phyloP scores from a whole-genome alignment of 2,113 vertebrate species.

The Himantopus leucocephalus region DNA sequence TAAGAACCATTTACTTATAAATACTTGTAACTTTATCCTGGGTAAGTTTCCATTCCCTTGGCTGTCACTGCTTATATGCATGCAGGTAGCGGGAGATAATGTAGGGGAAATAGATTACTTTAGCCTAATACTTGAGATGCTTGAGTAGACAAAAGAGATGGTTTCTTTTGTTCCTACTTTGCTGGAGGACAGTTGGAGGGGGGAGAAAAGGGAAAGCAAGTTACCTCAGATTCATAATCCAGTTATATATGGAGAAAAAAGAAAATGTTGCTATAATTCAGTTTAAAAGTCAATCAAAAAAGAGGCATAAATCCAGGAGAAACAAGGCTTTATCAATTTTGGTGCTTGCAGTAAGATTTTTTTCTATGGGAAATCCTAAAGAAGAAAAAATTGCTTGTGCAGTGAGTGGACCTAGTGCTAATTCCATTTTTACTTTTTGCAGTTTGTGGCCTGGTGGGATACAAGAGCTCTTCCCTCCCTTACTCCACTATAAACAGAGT shows the following conservation, averaged over 20 bases:
- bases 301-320: not conserved
- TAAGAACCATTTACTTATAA: not conserved
- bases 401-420: not conserved
- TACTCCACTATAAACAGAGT: not conserved
- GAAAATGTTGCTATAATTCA: not conserved
- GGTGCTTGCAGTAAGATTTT: not conserved
- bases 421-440: not conserved
- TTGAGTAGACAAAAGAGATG: not conserved
- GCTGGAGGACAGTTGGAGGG: not conserved
- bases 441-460: not conserved
- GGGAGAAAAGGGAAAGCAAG: not conserved
- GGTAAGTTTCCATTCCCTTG: not conserved
- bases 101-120: not conserved
- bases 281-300: not conserved
- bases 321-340: not conserved
- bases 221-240: constrained; percentile 6
- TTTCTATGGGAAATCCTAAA: not conserved
- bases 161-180: not conserved
- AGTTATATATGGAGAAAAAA: not conserved
- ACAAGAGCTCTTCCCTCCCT: not conserved
- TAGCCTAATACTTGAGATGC: not conserved
- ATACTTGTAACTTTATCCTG: not conserved
- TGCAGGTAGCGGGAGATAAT: not conserved
- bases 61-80: not conserved
- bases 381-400: not conserved